Percentiles rank a stretch among this genome's conserved stretches.
These are phyloP conservation scores for Chymomyza caudatula DNA, from an alignment of 2,888 invertebrate genomes.

Conservation along the genomic window DNA sequence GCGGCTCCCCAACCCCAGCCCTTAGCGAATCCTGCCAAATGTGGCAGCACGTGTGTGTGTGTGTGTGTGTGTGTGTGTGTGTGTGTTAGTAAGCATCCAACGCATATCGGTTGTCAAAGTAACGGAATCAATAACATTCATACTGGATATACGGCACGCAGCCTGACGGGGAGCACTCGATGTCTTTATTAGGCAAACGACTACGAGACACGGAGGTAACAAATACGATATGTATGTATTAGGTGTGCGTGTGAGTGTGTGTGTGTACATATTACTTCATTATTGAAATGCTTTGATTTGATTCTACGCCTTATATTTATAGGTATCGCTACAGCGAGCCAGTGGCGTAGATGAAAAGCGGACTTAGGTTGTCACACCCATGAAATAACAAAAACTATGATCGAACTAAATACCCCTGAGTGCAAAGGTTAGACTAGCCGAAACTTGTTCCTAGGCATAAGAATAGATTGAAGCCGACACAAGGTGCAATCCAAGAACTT, in stretches of 20 bases:
- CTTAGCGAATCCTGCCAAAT: conserved; percentile 53
- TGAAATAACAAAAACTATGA: too few relatives aligned
- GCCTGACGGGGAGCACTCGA: background rate
- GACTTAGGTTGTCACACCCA: too few relatives aligned
- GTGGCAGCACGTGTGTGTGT: conserved; percentile 21
- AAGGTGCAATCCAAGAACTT: too few relatives aligned
- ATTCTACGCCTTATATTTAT: conserved; percentile 4
- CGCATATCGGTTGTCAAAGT: conserved; percentile 61
- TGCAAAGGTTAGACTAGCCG: too few relatives aligned
- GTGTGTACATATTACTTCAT: conserved; percentile 53
- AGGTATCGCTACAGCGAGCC: background rate
- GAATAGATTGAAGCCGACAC: too few relatives aligned
- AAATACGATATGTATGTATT: conserved; percentile 28
- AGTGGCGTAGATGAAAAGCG: too few relatives aligned
- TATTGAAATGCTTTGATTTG: conserved; percentile 47
- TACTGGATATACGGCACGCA: conserved; percentile 1
- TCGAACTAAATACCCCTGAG: too few relatives aligned
- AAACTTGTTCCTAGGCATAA: too few relatives aligned
- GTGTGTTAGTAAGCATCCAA: conserved; percentile 54
- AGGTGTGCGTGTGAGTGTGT: background rate
- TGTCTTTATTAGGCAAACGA: conserved; percentile 46
- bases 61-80: conserved; percentile 21
- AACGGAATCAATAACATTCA: conserved; percentile 58
- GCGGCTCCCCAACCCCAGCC: conserved; percentile 2
- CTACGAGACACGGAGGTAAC: background rate